phyloP scores from a whole-genome alignment of 2,797 vertebrate genomes.

The Neosalanx taihuensis region DNA sequence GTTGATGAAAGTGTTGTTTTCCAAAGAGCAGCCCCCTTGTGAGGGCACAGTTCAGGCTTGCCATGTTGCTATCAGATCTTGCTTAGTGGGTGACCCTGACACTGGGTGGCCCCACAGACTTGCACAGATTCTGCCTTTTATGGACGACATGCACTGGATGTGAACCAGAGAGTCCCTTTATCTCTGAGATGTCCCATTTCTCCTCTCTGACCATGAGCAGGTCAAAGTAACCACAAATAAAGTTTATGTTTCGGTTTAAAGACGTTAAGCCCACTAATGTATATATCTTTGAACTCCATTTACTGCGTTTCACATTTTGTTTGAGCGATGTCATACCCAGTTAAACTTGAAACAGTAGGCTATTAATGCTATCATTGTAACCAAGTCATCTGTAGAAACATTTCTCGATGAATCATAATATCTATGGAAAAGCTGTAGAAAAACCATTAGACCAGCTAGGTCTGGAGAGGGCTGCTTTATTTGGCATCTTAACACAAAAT shows the following conservation, averaged over 20 bases:
- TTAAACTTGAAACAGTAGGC: background rate
- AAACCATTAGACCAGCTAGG: conserved; percentile 29
- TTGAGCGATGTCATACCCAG: background rate
- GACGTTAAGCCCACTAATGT: conserved; percentile 1
- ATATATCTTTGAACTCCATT: conserved; percentile 5
- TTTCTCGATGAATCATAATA: background rate
- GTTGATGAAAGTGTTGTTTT: conserved; percentile 33
- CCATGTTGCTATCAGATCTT: conserved; percentile 19
- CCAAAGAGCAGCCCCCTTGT: conserved; percentile 21
- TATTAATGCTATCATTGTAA: background rate
- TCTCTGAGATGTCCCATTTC: background rate
- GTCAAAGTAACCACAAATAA: background rate
- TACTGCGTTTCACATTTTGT: background rate
- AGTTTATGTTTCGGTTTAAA: background rate
- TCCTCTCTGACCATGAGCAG: conserved; percentile 3
- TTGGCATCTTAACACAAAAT: conserved; percentile 48
- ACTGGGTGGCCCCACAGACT: conserved; percentile 1
- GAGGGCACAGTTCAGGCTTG: conserved; percentile 13
- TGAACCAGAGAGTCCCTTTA: background rate
- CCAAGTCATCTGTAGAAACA: background rate
- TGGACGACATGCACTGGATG: background rate
- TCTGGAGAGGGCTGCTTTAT: conserved; percentile 23
- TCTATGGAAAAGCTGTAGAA: conserved; percentile 8
- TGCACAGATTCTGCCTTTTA: background rate
- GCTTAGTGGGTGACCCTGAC: conserved; percentile 1